Evolutionary conservation across 1,140 invertebrate genomes (phyloP).

Genomic region (Agrypnia vestita): DNA sequence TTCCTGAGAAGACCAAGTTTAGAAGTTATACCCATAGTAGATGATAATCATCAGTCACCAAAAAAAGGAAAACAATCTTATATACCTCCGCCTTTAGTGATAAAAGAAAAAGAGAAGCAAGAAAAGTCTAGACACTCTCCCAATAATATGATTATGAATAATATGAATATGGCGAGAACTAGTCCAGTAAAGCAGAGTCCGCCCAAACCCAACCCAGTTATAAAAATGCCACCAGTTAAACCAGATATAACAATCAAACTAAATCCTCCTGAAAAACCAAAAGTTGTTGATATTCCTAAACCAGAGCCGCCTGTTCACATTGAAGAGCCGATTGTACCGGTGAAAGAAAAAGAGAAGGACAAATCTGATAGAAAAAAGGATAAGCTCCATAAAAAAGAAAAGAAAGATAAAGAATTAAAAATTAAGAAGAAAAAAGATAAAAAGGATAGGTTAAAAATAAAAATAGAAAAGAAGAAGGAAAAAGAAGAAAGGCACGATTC

Average conservation of each 20-base stretch:
- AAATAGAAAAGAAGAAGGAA: constrained; percentile 75
- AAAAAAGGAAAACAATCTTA: constrained; percentile 67
- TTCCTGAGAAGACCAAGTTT: constrained; percentile 68
- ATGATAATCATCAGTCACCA: constrained; percentile 66
- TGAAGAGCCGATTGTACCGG: constrained; percentile 58
- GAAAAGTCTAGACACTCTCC: constrained; percentile 71
- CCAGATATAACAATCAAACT: constrained; percentile 72
- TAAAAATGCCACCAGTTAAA: constrained; percentile 70
- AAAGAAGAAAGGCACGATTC: constrained; percentile 74
- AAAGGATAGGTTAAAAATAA: constrained; percentile 78
- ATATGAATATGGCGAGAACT: constrained; percentile 62
- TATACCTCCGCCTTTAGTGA: constrained; percentile 56
- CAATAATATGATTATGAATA: constrained; percentile 72
- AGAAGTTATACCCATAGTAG: constrained; percentile 72
- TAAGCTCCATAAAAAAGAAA: constrained; percentile 82
- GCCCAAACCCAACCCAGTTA: constrained; percentile 67
- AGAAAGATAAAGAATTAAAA: constrained; percentile 79
- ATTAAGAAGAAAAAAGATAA: constrained; percentile 87
- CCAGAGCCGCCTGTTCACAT: constrained; percentile 52
- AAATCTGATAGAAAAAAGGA: constrained; percentile 77
- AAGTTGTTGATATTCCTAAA: constrained; percentile 62
- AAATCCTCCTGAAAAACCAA: constrained; percentile 68
- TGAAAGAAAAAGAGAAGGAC: constrained; percentile 71
- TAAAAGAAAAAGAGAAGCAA: constrained; percentile 68
- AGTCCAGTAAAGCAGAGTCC: constrained; percentile 48